These are phyloP conservation scores for Halcyon smyrnensis DNA, from an alignment of 2,797 vertebrate genomes.

Conservation along the genomic window DNA sequence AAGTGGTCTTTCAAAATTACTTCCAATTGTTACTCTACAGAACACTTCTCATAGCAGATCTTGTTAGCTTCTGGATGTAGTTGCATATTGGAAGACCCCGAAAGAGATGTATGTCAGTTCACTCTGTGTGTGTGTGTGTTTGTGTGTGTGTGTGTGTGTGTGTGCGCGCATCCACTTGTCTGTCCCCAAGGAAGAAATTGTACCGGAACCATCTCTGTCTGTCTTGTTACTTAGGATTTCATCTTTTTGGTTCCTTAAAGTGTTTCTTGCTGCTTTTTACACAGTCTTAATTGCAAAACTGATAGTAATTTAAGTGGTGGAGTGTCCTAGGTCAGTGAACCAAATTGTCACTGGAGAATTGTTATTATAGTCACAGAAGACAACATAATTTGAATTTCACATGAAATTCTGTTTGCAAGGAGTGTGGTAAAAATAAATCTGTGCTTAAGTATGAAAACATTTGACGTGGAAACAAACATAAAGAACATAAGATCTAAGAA, in stretches of 20 bases:
- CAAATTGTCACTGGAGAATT: neutral
- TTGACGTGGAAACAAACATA: constrained; percentile 11
- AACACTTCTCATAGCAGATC: neutral
- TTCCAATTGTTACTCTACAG: neutral
- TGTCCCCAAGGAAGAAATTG: neutral
- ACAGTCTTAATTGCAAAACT: neutral
- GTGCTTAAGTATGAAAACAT: constrained; percentile 5
- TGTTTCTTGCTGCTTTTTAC: neutral
- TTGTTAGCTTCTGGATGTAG: neutral
- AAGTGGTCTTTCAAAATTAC: neutral
- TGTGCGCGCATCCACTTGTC: neutral
- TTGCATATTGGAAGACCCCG: neutral
- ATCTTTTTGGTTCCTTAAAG: neutral
- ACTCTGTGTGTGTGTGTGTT: neutral
- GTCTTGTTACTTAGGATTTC: neutral
- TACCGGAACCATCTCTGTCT: neutral
- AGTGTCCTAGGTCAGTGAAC: neutral
- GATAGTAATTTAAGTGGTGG: neutral
- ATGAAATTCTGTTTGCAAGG: constrained; percentile 7
- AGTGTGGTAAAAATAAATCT: neutral
- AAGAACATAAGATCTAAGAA: constrained; percentile 10
- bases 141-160: no score
- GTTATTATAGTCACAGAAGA: neutral
- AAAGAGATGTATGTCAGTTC: neutral
- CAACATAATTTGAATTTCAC: neutral